Percentiles rank a stretch among this genome's conserved stretches.
Conservation (phyloP, 2,113 vertebrate species). For the Vulpes ferrilata region DNA sequence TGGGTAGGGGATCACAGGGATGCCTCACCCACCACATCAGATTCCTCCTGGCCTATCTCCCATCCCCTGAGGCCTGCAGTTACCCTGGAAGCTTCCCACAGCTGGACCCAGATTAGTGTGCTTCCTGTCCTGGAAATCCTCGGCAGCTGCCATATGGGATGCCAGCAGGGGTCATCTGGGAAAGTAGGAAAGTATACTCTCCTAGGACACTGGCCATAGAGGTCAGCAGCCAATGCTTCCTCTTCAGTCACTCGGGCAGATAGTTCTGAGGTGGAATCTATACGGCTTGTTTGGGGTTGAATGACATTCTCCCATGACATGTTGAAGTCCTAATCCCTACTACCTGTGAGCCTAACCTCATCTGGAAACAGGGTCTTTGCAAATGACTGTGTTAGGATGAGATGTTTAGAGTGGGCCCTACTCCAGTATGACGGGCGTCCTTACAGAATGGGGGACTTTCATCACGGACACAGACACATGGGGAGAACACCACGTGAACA, state of each 20-base stretch:
- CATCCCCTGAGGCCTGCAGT: neutral
- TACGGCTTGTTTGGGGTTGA: neutral
- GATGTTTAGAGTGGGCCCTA: neutral
- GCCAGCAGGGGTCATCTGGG: neutral
- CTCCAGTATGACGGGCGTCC: neutral
- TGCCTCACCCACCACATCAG: neutral
- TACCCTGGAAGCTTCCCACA: neutral
- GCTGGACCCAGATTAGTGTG: fast-evolving
- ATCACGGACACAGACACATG: neutral
- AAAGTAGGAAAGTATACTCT: neutral
- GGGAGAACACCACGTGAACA: neutral
- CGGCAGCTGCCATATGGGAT: neutral
- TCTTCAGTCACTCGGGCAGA: neutral
- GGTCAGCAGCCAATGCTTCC: neutral
- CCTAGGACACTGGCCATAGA: neutral
- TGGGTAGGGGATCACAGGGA: neutral
- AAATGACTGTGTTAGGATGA: neutral
- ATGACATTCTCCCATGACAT: neutral
- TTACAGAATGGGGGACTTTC: neutral
- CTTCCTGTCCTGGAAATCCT: neutral
- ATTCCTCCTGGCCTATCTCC: neutral
- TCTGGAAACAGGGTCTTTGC: neutral
- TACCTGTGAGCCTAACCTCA: neutral
- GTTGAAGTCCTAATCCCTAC: neutral
- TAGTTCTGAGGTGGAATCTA: neutral